Base-by-base conservation (phyloP, 2,797 vertebrate species). In the Potorous gilbertii region DNA sequence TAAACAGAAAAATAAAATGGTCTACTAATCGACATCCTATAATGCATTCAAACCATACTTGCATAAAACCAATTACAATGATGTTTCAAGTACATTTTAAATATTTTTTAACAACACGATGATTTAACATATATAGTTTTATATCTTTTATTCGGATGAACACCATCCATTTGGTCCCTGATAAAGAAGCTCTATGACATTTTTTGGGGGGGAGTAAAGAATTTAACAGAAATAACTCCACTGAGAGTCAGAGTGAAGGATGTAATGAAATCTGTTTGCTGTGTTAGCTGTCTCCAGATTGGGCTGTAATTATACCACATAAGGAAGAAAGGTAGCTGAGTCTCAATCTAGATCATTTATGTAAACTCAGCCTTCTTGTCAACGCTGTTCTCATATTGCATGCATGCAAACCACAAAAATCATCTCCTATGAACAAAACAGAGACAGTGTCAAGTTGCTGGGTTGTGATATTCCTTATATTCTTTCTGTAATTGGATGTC, bases 241-340 rank as follows among this genome's bases (percentile, higher is more conserved):
- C 98, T 98, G 97, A 97, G 98, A 98, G 98, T 98, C 98, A 97
- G 97, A 98, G 98, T 95, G 98, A 98, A 97, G 96, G 92, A 98
- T 98, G 99, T 99, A 99, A 99, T 98, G 97, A 99, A 99, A 99
- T 99, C 98, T 98, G 98, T 98, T 99, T 99, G 99, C 99, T 98
- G 99, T 98, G 99, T 98, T 99, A 98, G 98, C 99, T 99, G 99
- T 99, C 99, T 99, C 98, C 98, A 98, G 98, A 98, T 98, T 98
- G 98, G 98, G 98, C 99, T 99, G 99, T 99, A 99, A 99, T 99
- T 99, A 99, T 99, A 99, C 98, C 98, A 98, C 98, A 98, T 98
- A 97, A 98, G 98, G 99, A 99, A 99, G 98, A 99, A 98, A 99
- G 98, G 99, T 98, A 99, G 98, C 98, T 98, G 98, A 98, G 98